Base-by-base conservation (phyloP, 2,888 invertebrate genomes). In the Lithophane semibrunnea region DNA sequence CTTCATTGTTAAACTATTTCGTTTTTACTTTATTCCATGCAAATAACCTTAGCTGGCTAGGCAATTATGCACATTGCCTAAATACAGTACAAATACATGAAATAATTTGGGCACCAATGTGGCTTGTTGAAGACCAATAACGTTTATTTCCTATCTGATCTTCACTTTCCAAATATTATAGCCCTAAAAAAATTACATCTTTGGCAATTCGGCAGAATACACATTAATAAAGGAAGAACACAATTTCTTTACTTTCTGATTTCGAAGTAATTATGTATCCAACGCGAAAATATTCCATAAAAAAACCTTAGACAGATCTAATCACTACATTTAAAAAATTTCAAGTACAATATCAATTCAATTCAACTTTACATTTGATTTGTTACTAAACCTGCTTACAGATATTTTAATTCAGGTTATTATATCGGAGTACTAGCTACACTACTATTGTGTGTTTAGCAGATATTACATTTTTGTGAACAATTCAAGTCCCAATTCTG, bases 181-280 rank as follows among this genome's bases (percentile, higher is more conserved):
- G n/a, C 42, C 71, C 42, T 68, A 73, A 73, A 75, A 65, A 52
- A 76, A 24, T 52, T 74, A 85, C 47, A 80, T 80, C 85, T 85
- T 85, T 80, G 85, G 83, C 47, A 80, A 85, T 83, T 80, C 73
- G 66, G 71, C 56, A 76, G 61, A 80, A 78, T 65, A 79, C 52
- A 76, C 47, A 42, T 65, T 75, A 12, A 58, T 49, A 66, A 63
- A 67, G 42, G 16, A 63, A 47, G 24, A 77, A 64, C 54, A 69
- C 52, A 54, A 47, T 64, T 79, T 29, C 3, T 58, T 60, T 54
- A 47, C 54, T 44, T 47, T 47, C 16, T 54, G 13, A 18, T 56
- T 49, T 60, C 21, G 16, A 61, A 49, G n/a, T 54, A 37, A 16
- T 21, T 75, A 47, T 1, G 13, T 42, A 52, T 42, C 42, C 44